Percentiles rank a stretch among this genome's conserved stretches.
Conservation (phyloP, 2,888 invertebrate species). For the Melanargia galathea region DNA sequence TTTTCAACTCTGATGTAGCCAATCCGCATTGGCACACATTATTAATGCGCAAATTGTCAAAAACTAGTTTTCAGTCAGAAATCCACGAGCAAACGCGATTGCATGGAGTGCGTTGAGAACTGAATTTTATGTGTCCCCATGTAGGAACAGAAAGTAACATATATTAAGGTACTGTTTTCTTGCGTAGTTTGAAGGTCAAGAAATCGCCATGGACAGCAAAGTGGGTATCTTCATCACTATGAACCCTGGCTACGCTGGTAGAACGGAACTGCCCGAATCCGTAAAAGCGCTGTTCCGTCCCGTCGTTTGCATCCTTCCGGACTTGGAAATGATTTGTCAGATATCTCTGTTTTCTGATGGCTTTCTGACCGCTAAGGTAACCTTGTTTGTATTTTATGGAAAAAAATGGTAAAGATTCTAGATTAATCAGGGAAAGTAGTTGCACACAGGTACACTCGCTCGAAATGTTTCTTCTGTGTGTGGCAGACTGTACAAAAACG, state of each 20-base stretch:
- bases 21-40: not conserved
- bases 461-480: too few relatives aligned
- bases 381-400: too few relatives aligned
- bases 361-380: slow-evolving; percentile 92
- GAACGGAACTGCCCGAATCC: slow-evolving; percentile 95
- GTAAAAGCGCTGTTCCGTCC: slow-evolving; percentile 96
- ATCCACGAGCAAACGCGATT: too few relatives aligned
- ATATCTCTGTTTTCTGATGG: slow-evolving; percentile 97
- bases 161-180: not conserved
- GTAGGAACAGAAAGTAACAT: too few relatives aligned
- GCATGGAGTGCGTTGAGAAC: too few relatives aligned
- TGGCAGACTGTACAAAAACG: too few relatives aligned
- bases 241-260: slow-evolving; percentile 96
- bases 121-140: not conserved
- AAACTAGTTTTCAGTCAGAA: too few relatives aligned
- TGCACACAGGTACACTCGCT: too few relatives aligned
- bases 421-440: too few relatives aligned
- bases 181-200: slow-evolving; percentile 89
- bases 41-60: too few relatives aligned
- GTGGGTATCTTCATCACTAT: slow-evolving; percentile 97
- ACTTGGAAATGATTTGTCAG: slow-evolving; percentile 94
- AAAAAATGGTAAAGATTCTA: too few relatives aligned
- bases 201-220: slow-evolving; percentile 91
- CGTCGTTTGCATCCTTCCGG: slow-evolving; percentile 95
- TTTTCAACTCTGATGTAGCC: not conserved